A percentile compares a stretch with the other conserved stretches of the same genome.
Evolutionary conservation across 2,797 vertebrate species (phyloP).

Genomic region (Sorex maritimensis): DNA sequence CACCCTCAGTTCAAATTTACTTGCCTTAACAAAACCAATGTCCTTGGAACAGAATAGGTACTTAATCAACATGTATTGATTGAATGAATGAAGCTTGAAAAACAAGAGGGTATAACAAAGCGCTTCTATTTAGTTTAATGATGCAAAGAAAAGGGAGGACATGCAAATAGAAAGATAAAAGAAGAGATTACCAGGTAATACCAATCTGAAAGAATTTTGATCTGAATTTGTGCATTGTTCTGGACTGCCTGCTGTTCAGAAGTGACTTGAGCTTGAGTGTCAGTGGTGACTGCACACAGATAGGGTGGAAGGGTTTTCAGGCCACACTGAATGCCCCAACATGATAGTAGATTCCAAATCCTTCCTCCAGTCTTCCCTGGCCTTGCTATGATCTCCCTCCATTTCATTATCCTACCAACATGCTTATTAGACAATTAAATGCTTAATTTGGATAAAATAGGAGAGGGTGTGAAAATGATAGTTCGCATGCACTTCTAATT

Average conservation of each 20-base stretch:
- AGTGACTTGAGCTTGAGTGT: background rate
- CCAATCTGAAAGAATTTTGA: slow-evolving; percentile 7
- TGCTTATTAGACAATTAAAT: slow-evolving; percentile 84
- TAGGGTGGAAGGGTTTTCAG: too few species aligned
- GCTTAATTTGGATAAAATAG: slow-evolving; percentile 74
- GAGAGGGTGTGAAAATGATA: slow-evolving; percentile 82
- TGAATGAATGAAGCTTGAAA: slow-evolving; percentile 38
- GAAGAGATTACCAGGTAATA: background rate
- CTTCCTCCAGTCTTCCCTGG: background rate
- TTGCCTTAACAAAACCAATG: background rate
- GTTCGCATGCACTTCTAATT: slow-evolving; percentile 84
- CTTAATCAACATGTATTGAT: slow-evolving; percentile 20
- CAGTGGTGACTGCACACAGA: background rate
- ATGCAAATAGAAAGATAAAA: background rate
- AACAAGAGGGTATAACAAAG: too few species aligned
- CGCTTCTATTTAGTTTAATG: slow-evolving; percentile 1
- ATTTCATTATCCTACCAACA: slow-evolving; percentile 80
- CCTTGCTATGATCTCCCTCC: background rate
- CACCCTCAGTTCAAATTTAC: background rate
- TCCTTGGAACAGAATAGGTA: background rate
- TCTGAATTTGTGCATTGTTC: background rate
- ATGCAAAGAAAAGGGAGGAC: slow-evolving; percentile 18
- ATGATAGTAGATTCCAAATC: background rate
- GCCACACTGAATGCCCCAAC: accelerated
- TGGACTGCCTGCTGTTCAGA: background rate